Evolutionary conservation across 2,113 vertebrate genomes (phyloP).

Genomic region (Alouatta palliata): DNA sequence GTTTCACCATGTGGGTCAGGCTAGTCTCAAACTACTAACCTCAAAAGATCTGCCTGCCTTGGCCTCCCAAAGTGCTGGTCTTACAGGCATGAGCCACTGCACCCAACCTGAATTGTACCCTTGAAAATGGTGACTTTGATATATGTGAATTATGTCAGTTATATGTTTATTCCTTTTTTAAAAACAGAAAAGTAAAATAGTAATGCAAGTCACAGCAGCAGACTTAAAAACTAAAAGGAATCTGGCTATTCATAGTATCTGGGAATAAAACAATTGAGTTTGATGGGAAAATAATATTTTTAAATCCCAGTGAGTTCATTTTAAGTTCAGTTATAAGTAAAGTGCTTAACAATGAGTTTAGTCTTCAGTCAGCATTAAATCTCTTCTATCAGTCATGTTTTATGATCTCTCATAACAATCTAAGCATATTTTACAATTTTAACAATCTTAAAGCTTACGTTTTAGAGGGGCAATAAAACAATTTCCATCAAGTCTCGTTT

Average conservation of each 20-base stretch:
- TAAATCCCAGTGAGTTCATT: neutral
- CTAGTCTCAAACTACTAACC: no score
- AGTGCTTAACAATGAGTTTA: neutral
- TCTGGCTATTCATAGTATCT: neutral
- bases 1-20: no score
- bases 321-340: conserved; percentile 4
- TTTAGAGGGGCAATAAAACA: neutral
- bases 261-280: neutral
- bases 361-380: neutral
- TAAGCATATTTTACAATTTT: neutral
- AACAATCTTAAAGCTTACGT: neutral
- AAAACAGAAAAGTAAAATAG: neutral
- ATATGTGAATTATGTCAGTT: neutral
- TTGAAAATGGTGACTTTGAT: neutral
- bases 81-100: no score
- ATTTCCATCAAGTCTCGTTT: neutral
- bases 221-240: neutral
- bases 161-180: neutral
- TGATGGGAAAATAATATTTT: neutral
- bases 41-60: no score
- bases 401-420: neutral
- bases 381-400: neutral
- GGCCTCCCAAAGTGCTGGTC: no score
- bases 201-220: neutral
- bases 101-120: neutral